Conservation (phyloP, 2,113 vertebrate species). For the Plectropomus leopardus region DNA sequence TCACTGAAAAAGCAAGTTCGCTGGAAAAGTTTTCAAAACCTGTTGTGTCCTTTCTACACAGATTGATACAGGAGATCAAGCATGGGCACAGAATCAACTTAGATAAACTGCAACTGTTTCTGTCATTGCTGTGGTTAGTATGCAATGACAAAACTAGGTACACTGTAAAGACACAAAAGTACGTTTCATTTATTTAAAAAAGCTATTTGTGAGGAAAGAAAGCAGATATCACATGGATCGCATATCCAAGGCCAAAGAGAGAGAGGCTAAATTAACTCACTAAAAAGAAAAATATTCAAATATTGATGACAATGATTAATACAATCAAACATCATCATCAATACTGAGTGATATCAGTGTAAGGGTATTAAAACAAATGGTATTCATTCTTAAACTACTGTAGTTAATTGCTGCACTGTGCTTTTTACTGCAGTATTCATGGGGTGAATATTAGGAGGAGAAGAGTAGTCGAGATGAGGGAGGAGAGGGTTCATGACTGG, state of each 20-base stretch:
- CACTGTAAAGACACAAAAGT: background rate
- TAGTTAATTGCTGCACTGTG: slow-evolving; percentile 26
- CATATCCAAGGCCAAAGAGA: slow-evolving; percentile 41
- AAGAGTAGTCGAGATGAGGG: slow-evolving; percentile 34
- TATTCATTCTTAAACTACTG: slow-evolving; percentile 35
- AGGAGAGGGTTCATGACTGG: slow-evolving; percentile 66
- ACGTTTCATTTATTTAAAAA: background rate
- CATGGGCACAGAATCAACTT: slow-evolving; percentile 59
- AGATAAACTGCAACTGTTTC: slow-evolving; percentile 1
- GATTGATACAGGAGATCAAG: background rate
- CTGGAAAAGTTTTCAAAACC: background rate
- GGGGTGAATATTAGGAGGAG: slow-evolving; percentile 55
- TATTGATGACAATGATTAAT: slow-evolving; percentile 36
- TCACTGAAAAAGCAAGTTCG: background rate
- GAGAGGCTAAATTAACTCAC: slow-evolving; percentile 26
- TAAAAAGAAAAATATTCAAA: background rate
- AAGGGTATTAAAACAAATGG: slow-evolving; percentile 12
- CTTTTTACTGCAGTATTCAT: slow-evolving; percentile 66
- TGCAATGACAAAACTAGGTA: background rate
- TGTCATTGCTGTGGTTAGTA: slow-evolving; percentile 21
- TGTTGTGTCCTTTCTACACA: background rate
- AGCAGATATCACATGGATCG: background rate
- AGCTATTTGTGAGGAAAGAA: background rate
- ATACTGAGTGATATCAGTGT: slow-evolving; percentile 3
- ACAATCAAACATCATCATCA: slow-evolving; percentile 18